Conservation (phyloP, 2,113 vertebrate species). For the Poeciliopsis prolifica region DNA sequence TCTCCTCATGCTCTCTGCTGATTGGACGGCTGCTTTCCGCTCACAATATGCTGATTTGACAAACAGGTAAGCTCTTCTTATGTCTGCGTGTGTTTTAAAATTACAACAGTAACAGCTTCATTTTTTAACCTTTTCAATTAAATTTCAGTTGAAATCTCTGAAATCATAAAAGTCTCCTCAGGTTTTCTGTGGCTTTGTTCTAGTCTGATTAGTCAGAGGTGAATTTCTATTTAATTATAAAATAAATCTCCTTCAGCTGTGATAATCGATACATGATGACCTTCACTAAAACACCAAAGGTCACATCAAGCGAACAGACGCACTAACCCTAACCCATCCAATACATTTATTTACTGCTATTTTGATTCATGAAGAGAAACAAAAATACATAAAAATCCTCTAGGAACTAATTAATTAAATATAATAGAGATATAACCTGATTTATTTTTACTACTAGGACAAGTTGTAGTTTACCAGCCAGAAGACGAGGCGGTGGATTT, state of each 20-base stretch:
- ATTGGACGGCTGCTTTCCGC: constrained; percentile 47
- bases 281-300: background rate
- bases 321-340: too few relatives aligned
- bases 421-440: too few relatives aligned
- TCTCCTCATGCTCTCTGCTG: constrained; percentile 25
- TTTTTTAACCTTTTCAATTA: background rate
- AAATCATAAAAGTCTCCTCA: background rate
- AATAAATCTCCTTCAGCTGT: too few relatives aligned
- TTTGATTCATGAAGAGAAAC: too few relatives aligned
- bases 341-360: too few relatives aligned
- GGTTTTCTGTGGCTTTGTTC: background rate
- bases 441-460: too few relatives aligned
- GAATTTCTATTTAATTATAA: background rate
- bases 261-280: background rate
- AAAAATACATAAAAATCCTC: too few relatives aligned
- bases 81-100: background rate
- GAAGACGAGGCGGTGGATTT: background rate
- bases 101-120: background rate
- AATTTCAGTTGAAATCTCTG: too few relatives aligned
- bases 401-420: too few relatives aligned
- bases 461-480: too few relatives aligned
- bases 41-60: constrained; percentile 6
- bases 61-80: constrained; percentile 39
- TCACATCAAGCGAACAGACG: background rate
- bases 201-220: background rate